Evolutionary conservation across 2,113 vertebrate species (phyloP), one percentile per base, ranked within the genome.

Genomic region (Leptocoma aspasia): DNA sequence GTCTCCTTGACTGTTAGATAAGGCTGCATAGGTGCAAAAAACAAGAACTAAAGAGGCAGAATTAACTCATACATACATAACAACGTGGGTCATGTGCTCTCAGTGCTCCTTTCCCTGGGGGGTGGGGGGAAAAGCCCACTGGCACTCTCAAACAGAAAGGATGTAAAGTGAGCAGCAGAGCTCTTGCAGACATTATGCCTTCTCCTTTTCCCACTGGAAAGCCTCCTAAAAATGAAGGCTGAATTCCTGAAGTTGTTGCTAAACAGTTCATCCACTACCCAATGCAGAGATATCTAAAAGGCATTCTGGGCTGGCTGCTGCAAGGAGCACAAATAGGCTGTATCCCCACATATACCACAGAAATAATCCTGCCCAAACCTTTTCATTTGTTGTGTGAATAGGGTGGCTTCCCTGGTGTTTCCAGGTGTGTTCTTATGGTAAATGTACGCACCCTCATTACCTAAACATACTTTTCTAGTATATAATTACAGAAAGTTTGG

Each of bases 1-100:
- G 97, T 99, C 99, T 92, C 98, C 99, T 94, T 98, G 98, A 94
- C 98, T 98, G 97, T 98, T 99, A 91, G 99, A 98, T 96, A 99
- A 98, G 85, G 99, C 99, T 99, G 98, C 50, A 33, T 83, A 94
- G 35, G 95, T 89, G 95, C 94, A 94, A 96, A 95, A 93, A 93
- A 97, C 76, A 94, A 96, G 88, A 91, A 95, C 90, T 93, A 89
- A 91, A 95, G 91, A 91, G 66, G 66, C 56, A 77, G 90, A 93
- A 96, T 95, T 89, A 96, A 96, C 94, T 96, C 90, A 92, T 54
- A 90, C 4, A 9, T 92, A 95, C 95, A 83, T 23, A 92, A 89
- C 35, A 94, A 95, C 0, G 18, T 56, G 91, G 56, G 80, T 95
- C 79, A 96, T 39, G 76, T 0, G 30, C 71, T 92, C 71, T 35